A percentile compares a stretch with the other conserved stretches of the same genome.
These are phyloP conservation scores for Ciconia boyciana DNA, from an alignment of 2,113 vertebrate species.

Conservation along the genomic window DNA sequence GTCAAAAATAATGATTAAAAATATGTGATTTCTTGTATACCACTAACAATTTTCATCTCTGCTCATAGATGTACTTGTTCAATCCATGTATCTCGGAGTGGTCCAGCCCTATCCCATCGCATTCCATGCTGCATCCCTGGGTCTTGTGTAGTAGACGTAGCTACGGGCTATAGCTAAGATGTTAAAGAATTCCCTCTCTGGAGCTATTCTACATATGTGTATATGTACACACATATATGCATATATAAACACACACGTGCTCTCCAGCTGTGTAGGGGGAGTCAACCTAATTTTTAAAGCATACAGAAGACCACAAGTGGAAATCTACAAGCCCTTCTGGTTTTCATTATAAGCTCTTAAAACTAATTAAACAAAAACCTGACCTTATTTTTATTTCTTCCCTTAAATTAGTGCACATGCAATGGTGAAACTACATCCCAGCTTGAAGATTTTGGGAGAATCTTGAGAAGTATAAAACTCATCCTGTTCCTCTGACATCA, in stretches of 20 bases:
- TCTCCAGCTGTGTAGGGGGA: not conserved
- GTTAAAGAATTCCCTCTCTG: not conserved
- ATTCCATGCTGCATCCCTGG: not conserved
- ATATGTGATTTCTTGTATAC: not conserved
- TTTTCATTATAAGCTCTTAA: not conserved
- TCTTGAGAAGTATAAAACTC: not conserved
- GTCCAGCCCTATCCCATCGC: not conserved
- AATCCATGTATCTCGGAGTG: not conserved
- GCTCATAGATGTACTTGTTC: not conserved
- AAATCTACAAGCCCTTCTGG: not conserved
- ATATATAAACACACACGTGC: not conserved
- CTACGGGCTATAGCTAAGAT: not conserved
- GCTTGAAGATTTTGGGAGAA: not conserved
- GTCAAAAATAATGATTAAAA: not conserved
- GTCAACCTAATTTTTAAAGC: not conserved
- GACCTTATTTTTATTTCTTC: not conserved
- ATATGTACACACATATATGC: not conserved
- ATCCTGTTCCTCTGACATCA: not conserved
- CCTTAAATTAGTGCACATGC: not conserved
- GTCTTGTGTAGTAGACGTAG: not conserved
- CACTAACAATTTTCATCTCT: not conserved
- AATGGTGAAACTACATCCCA: not conserved
- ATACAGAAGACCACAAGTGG: not conserved
- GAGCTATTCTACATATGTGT: not conserved
- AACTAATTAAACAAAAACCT: not conserved